A percentile compares a stretch with the other conserved stretches of the same genome.
Conservation (phyloP, 2,888 invertebrate species). For the Gerris lacustris region DNA sequence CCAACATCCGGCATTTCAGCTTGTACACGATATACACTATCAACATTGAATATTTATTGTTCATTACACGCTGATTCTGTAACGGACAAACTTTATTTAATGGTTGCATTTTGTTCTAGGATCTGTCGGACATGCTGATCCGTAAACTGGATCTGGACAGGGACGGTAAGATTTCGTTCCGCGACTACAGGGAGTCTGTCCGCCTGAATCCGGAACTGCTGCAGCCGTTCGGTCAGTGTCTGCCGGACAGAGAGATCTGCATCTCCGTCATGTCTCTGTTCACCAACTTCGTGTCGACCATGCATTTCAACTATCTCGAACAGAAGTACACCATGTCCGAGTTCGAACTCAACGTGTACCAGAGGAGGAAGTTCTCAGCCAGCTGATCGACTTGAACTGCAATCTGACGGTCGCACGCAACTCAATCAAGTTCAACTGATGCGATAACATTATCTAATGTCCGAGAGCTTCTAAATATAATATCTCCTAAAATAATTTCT, state of each 20-base stretch:
- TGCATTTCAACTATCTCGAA: not conserved
- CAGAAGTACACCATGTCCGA: not conserved
- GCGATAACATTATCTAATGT: too few species aligned
- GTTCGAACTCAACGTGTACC: not conserved
- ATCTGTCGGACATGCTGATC: constrained; percentile 2
- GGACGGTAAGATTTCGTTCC: constrained; percentile 1
- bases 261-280: not conserved
- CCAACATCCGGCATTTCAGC: too few species aligned
- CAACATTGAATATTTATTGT: too few species aligned
- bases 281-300: not conserved
- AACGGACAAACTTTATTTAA: too few species aligned
- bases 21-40: too few species aligned
- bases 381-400: too few species aligned
- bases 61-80: too few species aligned
- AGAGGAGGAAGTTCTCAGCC: not conserved
- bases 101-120: not conserved
- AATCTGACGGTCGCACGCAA: too few species aligned
- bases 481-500: too few species aligned
- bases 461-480: too few species aligned
- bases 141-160: not conserved
- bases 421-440: too few species aligned
- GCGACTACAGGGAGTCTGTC: not conserved
- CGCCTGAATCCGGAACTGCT: constrained; percentile 3
- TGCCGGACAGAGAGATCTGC: not conserved
- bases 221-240: constrained; percentile 10